Percentiles rank a stretch among this genome's conserved stretches.
Conservation (phyloP, 1,140 invertebrate genomes). For the Leptoteleia sp. region DNA sequence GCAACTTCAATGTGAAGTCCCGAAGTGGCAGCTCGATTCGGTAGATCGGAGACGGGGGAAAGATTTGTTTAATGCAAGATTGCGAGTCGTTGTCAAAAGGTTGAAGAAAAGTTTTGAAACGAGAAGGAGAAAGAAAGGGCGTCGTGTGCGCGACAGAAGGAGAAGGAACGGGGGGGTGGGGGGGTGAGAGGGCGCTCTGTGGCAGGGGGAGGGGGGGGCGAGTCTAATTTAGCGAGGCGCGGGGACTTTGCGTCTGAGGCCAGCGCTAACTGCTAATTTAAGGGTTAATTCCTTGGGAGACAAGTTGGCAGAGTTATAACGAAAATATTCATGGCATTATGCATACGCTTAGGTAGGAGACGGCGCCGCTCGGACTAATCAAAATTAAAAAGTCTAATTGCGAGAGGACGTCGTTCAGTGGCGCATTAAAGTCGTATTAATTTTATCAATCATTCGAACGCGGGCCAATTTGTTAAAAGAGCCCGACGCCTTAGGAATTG, state of each 20-base stretch:
- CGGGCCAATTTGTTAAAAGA: conserved; percentile 21
- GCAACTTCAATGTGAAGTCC: conserved; percentile 17
- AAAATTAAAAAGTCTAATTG: conserved; percentile 83
- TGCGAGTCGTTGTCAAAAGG: conserved; percentile 65
- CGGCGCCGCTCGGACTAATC: conserved; percentile 78
- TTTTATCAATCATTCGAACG: conserved; percentile 64
- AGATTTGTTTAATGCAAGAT: conserved; percentile 65
- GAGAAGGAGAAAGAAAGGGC: conserved; percentile 64
- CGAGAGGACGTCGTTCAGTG: conserved; percentile 70
- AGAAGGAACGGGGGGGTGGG: background rate
- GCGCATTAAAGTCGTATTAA: conserved; percentile 60
- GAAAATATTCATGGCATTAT: conserved; percentile 82
- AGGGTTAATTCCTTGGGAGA: conserved; percentile 82
- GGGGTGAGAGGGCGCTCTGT: too few relatives aligned
- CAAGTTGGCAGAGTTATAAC: conserved; percentile 82
- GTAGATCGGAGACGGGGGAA: conserved; percentile 17
- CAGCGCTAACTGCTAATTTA: conserved; percentile 82
- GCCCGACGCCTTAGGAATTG: conserved; percentile 4
- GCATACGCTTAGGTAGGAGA: conserved; percentile 79
- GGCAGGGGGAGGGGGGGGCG: conserved; percentile 17
- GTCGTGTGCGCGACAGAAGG: conserved; percentile 55
- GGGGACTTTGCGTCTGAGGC: conserved; percentile 79
- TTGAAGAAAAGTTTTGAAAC: conserved; percentile 73
- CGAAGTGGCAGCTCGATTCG: conserved; percentile 9
- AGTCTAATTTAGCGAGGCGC: conserved; percentile 79